Evolutionary conservation across 2,113 vertebrate genomes (phyloP), one percentile per base, ranked within the genome.

Genomic region (Rhipidura dahli): DNA sequence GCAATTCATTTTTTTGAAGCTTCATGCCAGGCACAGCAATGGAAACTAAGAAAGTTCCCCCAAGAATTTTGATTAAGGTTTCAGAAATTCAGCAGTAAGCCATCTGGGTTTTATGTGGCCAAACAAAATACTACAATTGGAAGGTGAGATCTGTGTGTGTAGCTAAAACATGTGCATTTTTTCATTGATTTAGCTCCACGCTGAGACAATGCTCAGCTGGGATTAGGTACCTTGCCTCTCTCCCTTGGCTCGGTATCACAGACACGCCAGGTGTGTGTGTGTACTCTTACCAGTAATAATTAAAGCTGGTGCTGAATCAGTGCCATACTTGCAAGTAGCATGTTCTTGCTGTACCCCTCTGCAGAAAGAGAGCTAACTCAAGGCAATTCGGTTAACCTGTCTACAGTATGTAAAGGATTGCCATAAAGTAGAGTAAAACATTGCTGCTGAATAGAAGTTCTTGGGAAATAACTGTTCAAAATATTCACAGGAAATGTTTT

Each of bases 171-270:
- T 5, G 23, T 4, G 28, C 24, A 31, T 78, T 80, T 66, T 72
- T 47, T 9, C 28, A 15, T 47, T 89, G 24, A 42, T 63, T 92
- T 65, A 61, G 27, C 20, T 90, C 56, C 16, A 28, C 6, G 5
- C 17, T 14, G 13, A 42, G 23, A 11, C 14, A 24, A 6, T 22
- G 15, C 14, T 70, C 30, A 6, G 1, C 27, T 17, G 50, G 24
- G 15, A 70, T 75, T 64, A 47, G 19, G 15, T 42, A 27, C 7
- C 33, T 64, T 93, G 19, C 10, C 19, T 65, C 6, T 49, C 51
- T 69, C 7, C 17, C 13, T 89, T 60, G 18, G 8, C 13, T 60
- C 0, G 0, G 3, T 21, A 44, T 15, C 33, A 80, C 44, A 45
- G 28, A 26, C 31, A 61, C 11, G 31, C 54, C 42, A n/a, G 23